Base-by-base conservation (phyloP, 2,797 vertebrate species). In the Taenioides sp. region DNA sequence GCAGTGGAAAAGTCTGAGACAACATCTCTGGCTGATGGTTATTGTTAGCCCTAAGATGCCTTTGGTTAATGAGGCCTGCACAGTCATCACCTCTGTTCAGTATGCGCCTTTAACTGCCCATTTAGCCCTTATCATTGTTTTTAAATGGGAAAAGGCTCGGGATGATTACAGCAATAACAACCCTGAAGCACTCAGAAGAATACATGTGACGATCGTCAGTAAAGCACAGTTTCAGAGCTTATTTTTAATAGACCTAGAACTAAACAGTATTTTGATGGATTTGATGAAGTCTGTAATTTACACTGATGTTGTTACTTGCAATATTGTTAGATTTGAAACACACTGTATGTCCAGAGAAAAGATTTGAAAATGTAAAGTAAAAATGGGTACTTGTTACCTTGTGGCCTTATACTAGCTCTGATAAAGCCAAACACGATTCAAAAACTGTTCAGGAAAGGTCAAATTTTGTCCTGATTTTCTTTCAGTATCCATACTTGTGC, bases 111-210 rank as follows among this genome's bases (percentile, higher is more conserved):
- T 74, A 69, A 77, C 75, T 14, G 14, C 59, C 63, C 60, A 63
- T 76, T 81, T 79, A 59, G 67, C 72, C 62, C 7, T 58, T 43
- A 71, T 72, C 60, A 65, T 31, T 66, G 72, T 72, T 58, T 76
- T 31, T 66, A 73, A 74, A 28, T 31, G 31, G 65, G 59, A 77
- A 59, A 69, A 23, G 52, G 70, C 54, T 71, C 71, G 23, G 63
- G 66, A 66, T 10, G 10, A 68, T 60, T 67, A 28, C 62, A 61
- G 50, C 69, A 66, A 64, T 16, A 73, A 75, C 57, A 65, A 70
- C 58, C 37, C 28, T 7, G 63, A 68, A 77, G 75, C 67, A 49
- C 54, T 40, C 20, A 63, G 43, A 66, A 22, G 69, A 73, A 59
- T 14, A 11, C 54, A 31, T 58, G 50, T 54, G 37, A 49, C 54